Evolutionary conservation across 2,888 invertebrate species (phyloP).

Genomic region (Parnassius glacialis): DNA sequence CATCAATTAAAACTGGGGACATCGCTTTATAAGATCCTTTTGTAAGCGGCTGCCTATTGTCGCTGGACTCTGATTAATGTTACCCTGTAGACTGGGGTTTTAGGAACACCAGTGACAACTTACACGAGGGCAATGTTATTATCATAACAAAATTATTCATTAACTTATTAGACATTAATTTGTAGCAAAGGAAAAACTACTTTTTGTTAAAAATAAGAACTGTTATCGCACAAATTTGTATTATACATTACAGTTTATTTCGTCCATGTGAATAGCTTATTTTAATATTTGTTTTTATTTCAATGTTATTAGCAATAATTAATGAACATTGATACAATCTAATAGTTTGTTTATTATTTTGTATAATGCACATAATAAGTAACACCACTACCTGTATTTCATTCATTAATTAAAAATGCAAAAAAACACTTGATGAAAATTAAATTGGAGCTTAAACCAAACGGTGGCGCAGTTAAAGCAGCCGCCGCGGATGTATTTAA

Average conservation of each 20-base stretch:
- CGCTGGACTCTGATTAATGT: conserved; percentile 61
- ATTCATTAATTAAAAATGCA: conserved; percentile 4
- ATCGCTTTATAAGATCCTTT: conserved; percentile 40
- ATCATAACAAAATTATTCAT: conserved; percentile 19
- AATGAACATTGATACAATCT: too few relatives aligned
- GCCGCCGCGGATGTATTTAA: conserved; percentile 21
- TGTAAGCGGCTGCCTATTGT: conserved; percentile 57
- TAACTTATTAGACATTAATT: conserved; percentile 12
- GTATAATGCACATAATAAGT: too few relatives aligned
- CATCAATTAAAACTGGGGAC: conserved; percentile 24
- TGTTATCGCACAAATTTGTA: too few relatives aligned
- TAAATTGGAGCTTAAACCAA: conserved; percentile 17
- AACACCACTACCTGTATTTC: not conserved
- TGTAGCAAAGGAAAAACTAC: not conserved
- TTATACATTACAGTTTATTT: too few relatives aligned
- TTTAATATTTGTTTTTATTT: too few relatives aligned
- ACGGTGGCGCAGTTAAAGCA: conserved; percentile 18
- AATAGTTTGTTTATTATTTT: too few relatives aligned
- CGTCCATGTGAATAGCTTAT: too few relatives aligned
- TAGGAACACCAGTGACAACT: not conserved
- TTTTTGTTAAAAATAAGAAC: too few relatives aligned
- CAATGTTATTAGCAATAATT: too few relatives aligned
- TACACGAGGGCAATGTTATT: conserved; percentile 30
- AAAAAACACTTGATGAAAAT: conserved; percentile 13
- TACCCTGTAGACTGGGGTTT: conserved; percentile 13